Evolutionary conservation across 2,797 vertebrate species (phyloP), one percentile per base, ranked within the genome.

Genomic region (Pteropus rufus): DNA sequence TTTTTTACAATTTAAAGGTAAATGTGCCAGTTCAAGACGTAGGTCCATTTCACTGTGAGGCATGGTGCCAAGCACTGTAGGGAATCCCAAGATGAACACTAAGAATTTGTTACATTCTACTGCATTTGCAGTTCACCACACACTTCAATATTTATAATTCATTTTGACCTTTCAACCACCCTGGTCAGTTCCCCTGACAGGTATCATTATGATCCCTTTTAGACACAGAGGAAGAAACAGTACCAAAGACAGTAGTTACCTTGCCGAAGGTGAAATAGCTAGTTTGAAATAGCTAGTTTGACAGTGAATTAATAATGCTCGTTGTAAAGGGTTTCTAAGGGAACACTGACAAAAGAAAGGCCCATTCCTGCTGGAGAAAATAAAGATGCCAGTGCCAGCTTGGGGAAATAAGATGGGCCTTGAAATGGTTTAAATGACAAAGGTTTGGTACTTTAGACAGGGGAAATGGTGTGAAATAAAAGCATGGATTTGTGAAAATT

Each of bases 1-100:
- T 46, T 80, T 80, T 80, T 87, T 62, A 34, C 11, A 90, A 31
- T 39, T 77, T 92, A 82, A 19, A 15, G 44, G 29, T n/a, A 64
- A 81, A 72, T 24, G 29, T 64, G 26, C 1, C 18, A 18, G 16
- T 76, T 70, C 8, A n/a, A 89, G 54, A 34, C 62, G n/a, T 24
- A 67, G 41, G n/a, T 52, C 24, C 7, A 18, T 65, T 90, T 36
- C 67, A 7, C 8, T 46, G 44, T 70, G 44, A 92, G 19, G n/a
- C 15, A 4, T 19, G 4, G 19, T 9, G 3, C 3, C n/a, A 52
- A 44, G 34, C 16, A 73, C 1, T 3, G 7, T 2, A 39, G 7
- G 21, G 8, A 58, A 26, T 11, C 26, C 10, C 7, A 31, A 65
- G 11, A 6, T 7, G 49, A 44, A 41, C 12, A 21, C 10, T 6